Percentiles rank a stretch among this genome's conserved stretches.
Evolutionary conservation across 1,140 invertebrate genomes (phyloP).

Genomic region (Sitophilus oryzae): DNA sequence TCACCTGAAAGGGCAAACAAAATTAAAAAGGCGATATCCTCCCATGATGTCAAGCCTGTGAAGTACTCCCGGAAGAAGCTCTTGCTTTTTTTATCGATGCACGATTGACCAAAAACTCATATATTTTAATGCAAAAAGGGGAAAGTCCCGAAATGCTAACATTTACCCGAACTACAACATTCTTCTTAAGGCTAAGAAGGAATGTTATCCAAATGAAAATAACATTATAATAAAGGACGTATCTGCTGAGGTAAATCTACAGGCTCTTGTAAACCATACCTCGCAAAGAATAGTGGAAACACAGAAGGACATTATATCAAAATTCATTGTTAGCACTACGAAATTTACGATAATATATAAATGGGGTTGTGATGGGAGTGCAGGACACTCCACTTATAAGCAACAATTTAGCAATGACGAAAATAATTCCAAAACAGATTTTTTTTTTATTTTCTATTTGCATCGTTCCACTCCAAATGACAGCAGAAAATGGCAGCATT

Average conservation of each 20-base stretch:
- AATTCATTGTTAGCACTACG: too few species aligned
- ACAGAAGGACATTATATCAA: constrained; percentile 1
- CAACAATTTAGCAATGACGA: background rate
- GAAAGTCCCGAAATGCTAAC: background rate
- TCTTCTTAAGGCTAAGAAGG: background rate
- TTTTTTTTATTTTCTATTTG: constrained; percentile 9
- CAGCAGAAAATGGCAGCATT: constrained; percentile 3
- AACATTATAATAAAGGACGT: constrained; percentile 1
- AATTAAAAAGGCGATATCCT: too few species aligned
- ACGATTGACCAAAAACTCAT: background rate
- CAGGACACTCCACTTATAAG: background rate
- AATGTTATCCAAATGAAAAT: constrained; percentile 13
- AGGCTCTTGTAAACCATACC: constrained; percentile 5
- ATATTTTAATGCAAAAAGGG: constrained; percentile 3
- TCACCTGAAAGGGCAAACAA: too few species aligned
- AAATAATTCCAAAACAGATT: background rate
- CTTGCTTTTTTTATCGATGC: background rate
- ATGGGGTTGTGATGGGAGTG: too few species aligned
- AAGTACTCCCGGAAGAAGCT: constrained; percentile 1
- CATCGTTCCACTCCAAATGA: constrained; percentile 9
- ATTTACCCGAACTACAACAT: constrained; percentile 7
- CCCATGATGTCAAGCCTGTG: too few species aligned
- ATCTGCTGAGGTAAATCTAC: background rate
- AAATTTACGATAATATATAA: too few species aligned
- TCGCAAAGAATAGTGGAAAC: constrained; percentile 1